Conservation (phyloP, 2,888 invertebrate genomes). For the Nemotelus pantherinus region DNA sequence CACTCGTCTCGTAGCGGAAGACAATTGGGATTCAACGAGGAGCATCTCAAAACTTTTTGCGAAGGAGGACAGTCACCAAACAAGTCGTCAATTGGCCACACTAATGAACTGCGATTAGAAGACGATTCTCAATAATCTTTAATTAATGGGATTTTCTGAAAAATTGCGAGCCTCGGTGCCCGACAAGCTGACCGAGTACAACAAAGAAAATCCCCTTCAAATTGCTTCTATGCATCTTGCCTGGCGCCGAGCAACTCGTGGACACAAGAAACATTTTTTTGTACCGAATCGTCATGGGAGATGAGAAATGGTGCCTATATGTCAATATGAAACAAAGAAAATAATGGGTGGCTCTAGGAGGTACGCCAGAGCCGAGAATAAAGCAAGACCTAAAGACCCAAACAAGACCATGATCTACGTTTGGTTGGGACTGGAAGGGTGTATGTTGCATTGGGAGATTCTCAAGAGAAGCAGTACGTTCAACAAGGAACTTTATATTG, state of each 20-base stretch:
- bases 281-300: neutral
- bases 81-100: too few relatives aligned
- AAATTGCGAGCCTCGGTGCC: too few relatives aligned
- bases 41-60: too few relatives aligned
- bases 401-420: neutral
- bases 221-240: neutral
- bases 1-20: too few relatives aligned
- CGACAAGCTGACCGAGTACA: too few relatives aligned
- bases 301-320: neutral
- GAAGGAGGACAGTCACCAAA: too few relatives aligned
- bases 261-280: neutral
- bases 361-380: neutral
- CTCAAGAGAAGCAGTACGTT: neutral
- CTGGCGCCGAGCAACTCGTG: neutral
- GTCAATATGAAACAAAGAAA: constrained; percentile 7
- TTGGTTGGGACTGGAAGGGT: neutral
- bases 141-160: too few relatives aligned
- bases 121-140: too few relatives aligned
- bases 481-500: neutral
- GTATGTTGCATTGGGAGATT: neutral
- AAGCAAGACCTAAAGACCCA: neutral
- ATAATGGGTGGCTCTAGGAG: neutral
- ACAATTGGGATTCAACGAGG: too few relatives aligned
- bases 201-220: neutral
- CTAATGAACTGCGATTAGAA: too few relatives aligned